Conservation (phyloP, 2,888 invertebrate species). For the Carabus problematicus region DNA sequence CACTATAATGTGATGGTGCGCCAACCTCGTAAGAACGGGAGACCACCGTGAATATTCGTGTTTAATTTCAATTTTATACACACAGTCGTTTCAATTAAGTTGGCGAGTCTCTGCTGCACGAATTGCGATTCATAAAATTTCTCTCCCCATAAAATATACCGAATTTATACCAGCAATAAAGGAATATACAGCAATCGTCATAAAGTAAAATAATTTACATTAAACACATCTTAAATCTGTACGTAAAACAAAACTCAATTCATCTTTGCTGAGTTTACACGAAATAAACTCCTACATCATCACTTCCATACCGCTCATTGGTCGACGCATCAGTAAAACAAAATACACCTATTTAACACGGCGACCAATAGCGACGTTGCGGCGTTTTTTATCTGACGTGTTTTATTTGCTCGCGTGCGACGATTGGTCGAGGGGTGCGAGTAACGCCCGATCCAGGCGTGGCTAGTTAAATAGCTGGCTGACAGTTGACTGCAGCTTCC, state of each 20-base stretch:
- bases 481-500: slow-evolving; percentile 52
- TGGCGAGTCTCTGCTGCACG: slow-evolving; percentile 2
- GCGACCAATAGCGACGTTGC: slow-evolving; percentile 44
- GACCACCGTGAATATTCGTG: slow-evolving; percentile 34
- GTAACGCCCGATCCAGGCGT: slow-evolving; percentile 47
- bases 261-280: slow-evolving; percentile 50
- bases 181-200: slow-evolving; percentile 46
- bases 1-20: neutral
- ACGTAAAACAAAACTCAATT: slow-evolving; percentile 60
- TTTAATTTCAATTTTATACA: slow-evolving; percentile 39
- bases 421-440: slow-evolving; percentile 54
- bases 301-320: slow-evolving; percentile 45
- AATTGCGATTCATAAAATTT: slow-evolving; percentile 36
- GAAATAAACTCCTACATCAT: slow-evolving; percentile 40
- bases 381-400: slow-evolving; percentile 33
- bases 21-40: slow-evolving; percentile 2
- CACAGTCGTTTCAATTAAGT: slow-evolving; percentile 33
- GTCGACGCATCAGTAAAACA: slow-evolving; percentile 47
- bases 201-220: slow-evolving; percentile 59
- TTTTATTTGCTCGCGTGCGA: slow-evolving; percentile 47
- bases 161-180: slow-evolving; percentile 50
- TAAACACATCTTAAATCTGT: slow-evolving; percentile 59
- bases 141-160: slow-evolving; percentile 52
- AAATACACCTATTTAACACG: slow-evolving; percentile 45
- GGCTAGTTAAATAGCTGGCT: slow-evolving; percentile 49